Percentiles rank a stretch among this genome's conserved stretches.
These are phyloP conservation scores for Malurus cyaneus DNA, from an alignment of 2,113 vertebrate species.

Conservation along the genomic window DNA sequence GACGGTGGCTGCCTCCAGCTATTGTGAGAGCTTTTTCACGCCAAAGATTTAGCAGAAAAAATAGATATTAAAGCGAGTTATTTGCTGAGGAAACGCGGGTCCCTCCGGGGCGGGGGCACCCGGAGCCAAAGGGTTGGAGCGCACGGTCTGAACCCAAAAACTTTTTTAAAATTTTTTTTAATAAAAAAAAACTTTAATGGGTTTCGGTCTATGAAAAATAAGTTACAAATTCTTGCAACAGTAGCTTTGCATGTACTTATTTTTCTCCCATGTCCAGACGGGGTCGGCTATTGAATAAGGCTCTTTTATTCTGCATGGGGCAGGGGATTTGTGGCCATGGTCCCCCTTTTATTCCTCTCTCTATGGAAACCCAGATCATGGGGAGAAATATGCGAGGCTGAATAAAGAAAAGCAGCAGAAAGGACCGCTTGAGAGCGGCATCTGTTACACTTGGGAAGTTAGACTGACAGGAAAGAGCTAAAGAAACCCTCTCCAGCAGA, in stretches of 20 bases:
- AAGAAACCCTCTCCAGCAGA: constrained; percentile 81
- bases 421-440: constrained; percentile 93
- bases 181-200: constrained; percentile 47
- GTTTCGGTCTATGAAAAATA: constrained; percentile 72
- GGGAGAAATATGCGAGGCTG: constrained; percentile 92
- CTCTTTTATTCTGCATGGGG: constrained; percentile 94
- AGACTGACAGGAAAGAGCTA: constrained; percentile 90
- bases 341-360: constrained; percentile 95
- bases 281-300: constrained; percentile 90
- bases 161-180: background rate
- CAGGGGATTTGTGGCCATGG: constrained; percentile 90
- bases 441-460: constrained; percentile 99
- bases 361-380: constrained; percentile 98
- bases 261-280: constrained; percentile 84
- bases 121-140: background rate
- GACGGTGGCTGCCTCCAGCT: constrained; percentile 27
- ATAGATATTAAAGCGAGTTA: constrained; percentile 19
- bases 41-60: constrained; percentile 36
- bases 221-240: constrained; percentile 87
- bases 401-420: constrained; percentile 94
- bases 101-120: background rate
- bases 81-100: background rate
- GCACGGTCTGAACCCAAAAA: background rate
- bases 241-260: constrained; percentile 85
- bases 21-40: constrained; percentile 35